Percentiles rank a stretch among this genome's conserved stretches.
Evolutionary conservation across 92 coral and sea anemone genomes (phyloP).

Genomic region (Bergia puertoricense): DNA sequence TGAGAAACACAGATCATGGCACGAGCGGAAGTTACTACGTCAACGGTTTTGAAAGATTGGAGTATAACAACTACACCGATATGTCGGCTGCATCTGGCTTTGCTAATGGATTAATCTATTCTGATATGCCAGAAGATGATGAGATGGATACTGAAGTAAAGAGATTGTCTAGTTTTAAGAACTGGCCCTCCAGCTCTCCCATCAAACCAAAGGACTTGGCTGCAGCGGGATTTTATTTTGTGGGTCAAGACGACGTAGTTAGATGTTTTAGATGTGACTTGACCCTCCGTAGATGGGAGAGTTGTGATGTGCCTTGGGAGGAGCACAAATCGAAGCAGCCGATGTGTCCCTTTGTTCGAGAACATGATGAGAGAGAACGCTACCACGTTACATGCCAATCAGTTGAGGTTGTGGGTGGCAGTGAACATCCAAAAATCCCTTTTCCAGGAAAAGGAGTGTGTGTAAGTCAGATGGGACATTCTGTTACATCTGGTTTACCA

Average conservation of each 20-base stretch:
- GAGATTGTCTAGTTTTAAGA: constrained; percentile 68
- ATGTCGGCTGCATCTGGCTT: background rate
- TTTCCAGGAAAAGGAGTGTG: background rate
- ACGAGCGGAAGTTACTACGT: background rate
- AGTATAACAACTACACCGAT: background rate
- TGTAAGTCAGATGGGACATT: constrained; percentile 11
- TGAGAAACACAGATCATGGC: background rate
- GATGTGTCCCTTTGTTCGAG: constrained; percentile 60
- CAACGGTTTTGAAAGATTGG: background rate
- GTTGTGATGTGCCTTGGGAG: constrained; percentile 76
- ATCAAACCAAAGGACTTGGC: constrained; percentile 73
- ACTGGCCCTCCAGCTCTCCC: constrained; percentile 76
- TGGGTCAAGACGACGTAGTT: constrained; percentile 77
- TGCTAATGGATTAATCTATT: constrained; percentile 26
- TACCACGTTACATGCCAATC: constrained; percentile 50
- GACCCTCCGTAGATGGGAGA: constrained; percentile 69
- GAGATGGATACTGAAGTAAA: constrained; percentile 77
- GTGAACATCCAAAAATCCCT: background rate
- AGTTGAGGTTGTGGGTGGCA: constrained; percentile 41
- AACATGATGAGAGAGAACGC: constrained; percentile 50
- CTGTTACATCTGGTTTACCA: background rate
- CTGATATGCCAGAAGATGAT: constrained; percentile 68
- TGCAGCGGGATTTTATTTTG: constrained; percentile 80
- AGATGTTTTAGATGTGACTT: constrained; percentile 82
- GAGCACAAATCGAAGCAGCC: constrained; percentile 63